These are phyloP conservation scores for Drosophila subobscura DNA, from an alignment of 1,140 invertebrate genomes.

Conservation along the genomic window DNA sequence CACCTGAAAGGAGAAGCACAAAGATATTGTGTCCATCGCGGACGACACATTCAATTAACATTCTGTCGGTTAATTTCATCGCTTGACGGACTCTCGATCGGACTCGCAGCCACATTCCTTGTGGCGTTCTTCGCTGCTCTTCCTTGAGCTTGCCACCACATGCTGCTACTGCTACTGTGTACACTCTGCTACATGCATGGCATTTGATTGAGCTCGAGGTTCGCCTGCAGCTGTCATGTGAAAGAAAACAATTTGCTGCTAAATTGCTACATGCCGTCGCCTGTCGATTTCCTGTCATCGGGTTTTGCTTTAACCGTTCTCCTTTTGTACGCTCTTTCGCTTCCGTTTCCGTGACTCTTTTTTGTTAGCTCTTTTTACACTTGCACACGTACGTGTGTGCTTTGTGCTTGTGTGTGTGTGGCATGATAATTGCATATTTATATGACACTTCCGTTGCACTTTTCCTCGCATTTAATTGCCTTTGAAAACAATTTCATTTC, in stretches of 20 bases:
- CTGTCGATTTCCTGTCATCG: conserved; percentile 70
- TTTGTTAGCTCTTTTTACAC: background rate
- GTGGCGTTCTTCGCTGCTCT: background rate
- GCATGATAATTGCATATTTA: conserved; percentile 62
- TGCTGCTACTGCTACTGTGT: background rate
- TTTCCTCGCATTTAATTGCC: conserved; percentile 53
- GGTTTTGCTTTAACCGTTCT: background rate
- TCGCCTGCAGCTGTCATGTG: conserved; percentile 64
- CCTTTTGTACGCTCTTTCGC: background rate
- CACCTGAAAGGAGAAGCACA: conserved; percentile 10
- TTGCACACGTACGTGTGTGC: conserved; percentile 9
- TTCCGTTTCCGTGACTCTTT: too few relatives aligned
- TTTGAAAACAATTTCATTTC: conserved; percentile 34
- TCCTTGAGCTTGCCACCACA: background rate
- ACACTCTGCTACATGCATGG: conserved; percentile 38
- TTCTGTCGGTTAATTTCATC: too few relatives aligned
- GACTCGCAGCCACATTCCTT: conserved; percentile 13
- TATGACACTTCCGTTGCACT: conserved; percentile 55
- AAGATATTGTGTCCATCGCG: conserved; percentile 27
- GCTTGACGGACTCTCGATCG: too few relatives aligned
- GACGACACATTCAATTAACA: too few relatives aligned
- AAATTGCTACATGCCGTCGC: conserved; percentile 68
- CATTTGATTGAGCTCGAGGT: conserved; percentile 47
- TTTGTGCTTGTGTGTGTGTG: conserved; percentile 4
- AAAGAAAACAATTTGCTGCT: conserved; percentile 73